These are phyloP conservation scores for Pyrocoelia pectoralis DNA, from an alignment of 2,888 invertebrate species.

Conservation along the genomic window DNA sequence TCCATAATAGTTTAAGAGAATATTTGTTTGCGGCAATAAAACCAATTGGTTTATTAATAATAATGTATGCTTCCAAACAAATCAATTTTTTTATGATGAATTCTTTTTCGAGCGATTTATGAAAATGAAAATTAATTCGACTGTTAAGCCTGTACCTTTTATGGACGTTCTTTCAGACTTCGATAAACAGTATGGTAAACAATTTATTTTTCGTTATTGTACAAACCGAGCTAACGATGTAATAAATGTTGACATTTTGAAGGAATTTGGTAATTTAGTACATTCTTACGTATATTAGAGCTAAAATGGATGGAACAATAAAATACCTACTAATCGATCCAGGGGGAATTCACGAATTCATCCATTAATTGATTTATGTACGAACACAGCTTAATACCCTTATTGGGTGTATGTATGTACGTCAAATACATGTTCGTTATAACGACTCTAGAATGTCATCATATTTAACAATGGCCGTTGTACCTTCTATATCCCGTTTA, in stretches of 20 bases:
- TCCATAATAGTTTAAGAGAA: too few relatives aligned
- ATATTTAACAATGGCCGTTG: neutral
- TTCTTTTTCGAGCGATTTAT: too few relatives aligned
- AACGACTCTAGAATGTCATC: neutral
- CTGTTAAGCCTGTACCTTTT: too few relatives aligned
- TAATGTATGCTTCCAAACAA: too few relatives aligned
- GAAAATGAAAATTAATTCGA: too few relatives aligned
- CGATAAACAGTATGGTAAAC: too few relatives aligned
- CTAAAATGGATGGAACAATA: neutral
- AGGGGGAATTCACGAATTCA: neutral
- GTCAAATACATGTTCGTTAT: neutral
- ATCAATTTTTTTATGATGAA: too few relatives aligned
- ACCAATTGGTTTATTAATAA: too few relatives aligned
- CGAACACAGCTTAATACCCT: neutral
- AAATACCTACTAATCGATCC: neutral
- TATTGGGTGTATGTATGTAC: neutral
- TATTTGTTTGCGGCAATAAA: too few relatives aligned
- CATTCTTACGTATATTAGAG: neutral
- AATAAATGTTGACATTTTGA: neutral
- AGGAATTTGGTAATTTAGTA: neutral
- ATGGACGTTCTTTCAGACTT: too few relatives aligned
- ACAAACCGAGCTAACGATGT: neutral
- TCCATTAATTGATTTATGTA: neutral
- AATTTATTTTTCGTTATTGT: neutral
- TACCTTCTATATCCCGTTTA: neutral